Evolutionary conservation across 2,888 invertebrate genomes (phyloP).

Genomic region (Furcula furcula): DNA sequence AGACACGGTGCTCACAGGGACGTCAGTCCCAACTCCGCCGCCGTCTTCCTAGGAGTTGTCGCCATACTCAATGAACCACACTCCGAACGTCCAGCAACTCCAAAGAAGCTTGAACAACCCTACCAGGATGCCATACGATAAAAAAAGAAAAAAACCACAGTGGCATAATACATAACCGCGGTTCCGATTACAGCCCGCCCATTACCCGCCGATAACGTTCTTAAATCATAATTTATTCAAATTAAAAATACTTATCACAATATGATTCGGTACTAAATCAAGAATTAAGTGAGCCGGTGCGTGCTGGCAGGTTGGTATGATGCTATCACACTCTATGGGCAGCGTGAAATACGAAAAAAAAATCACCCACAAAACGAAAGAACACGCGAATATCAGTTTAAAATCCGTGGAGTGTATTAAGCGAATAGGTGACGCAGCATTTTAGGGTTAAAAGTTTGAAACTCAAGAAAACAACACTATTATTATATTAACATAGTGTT

Average conservation of each 20-base stretch:
- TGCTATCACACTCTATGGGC: constrained; percentile 63
- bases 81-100: no score
- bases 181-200: constrained; percentile 64
- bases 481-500: no score
- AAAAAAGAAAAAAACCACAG: no score
- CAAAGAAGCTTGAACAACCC: constrained; percentile 10
- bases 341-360: constrained; percentile 75
- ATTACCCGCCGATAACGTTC: constrained; percentile 71
- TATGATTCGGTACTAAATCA: constrained; percentile 81
- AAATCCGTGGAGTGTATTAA: constrained; percentile 33
- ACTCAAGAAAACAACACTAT: no score
- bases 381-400: constrained; percentile 72
- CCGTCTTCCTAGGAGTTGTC: no score
- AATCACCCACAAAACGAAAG: constrained; percentile 35
- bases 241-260: constrained; percentile 82
- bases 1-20: no score
- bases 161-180: constrained; percentile 51
- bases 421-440: not conserved
- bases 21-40: no score
- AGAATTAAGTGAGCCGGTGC: constrained; percentile 77
- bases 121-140: no score
- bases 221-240: constrained; percentile 82
- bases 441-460: not conserved
- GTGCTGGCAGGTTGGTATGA: constrained; percentile 61
- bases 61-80: no score